phyloP scores from a whole-genome alignment of 2,797 vertebrate species.

The Phrynocephalus guinanensis region DNA sequence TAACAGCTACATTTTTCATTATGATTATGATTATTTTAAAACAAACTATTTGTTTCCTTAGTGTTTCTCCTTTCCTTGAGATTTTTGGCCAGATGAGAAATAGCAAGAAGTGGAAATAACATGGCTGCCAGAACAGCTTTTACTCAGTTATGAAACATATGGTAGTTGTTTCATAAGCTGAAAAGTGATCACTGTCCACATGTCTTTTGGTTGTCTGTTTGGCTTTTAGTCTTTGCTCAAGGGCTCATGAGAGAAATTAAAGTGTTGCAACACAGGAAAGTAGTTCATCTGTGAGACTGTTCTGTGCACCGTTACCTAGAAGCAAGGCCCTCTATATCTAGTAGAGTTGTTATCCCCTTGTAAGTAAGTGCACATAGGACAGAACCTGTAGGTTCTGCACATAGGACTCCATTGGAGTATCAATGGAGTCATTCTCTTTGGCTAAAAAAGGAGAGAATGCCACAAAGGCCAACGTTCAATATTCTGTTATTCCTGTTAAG shows the following conservation, averaged over 20 bases:
- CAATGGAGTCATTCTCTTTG: not conserved
- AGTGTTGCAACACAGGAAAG: not conserved
- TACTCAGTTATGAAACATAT: conserved; percentile 1
- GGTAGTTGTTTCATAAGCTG: conserved; percentile 9
- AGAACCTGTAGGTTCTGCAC: not conserved
- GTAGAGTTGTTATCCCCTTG: too few species aligned
- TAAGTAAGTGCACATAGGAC: not conserved
- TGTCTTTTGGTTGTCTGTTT: not conserved
- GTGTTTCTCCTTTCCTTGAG: not conserved
- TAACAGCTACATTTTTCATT: not conserved
- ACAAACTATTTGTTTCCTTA: not conserved
- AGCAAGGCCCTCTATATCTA: not conserved
- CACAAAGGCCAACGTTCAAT: not conserved
- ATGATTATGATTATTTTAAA: not conserved
- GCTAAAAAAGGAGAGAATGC: not conserved
- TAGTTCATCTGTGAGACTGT: not conserved
- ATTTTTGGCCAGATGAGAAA: not conserved
- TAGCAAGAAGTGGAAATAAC: conserved; percentile 18
- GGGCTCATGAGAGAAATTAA: not conserved
- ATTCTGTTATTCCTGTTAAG: not conserved
- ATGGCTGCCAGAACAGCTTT: not conserved
- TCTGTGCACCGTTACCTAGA: not conserved
- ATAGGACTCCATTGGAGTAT: not conserved
- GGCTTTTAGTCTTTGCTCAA: conserved; percentile 6
- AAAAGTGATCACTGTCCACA: not conserved